These are phyloP conservation scores for Drosophila kohkoa DNA, from an alignment of 1,140 invertebrate species.

Conservation along the genomic window DNA sequence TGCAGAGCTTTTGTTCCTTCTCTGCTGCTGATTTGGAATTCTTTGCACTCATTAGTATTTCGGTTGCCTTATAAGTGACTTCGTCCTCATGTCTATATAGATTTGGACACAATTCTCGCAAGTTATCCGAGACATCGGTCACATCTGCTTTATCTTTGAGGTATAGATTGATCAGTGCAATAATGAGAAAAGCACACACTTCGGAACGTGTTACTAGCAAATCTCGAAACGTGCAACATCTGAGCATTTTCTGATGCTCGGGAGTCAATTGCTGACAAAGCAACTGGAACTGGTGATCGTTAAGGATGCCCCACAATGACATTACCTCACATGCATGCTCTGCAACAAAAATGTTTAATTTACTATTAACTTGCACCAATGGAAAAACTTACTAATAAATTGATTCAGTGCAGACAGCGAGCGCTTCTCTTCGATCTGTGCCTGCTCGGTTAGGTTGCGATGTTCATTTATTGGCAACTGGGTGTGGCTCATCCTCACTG, in stretches of 20 bases:
- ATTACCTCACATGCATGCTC: conserved; percentile 94
- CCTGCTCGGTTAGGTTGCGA: conserved; percentile 84
- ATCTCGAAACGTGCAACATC: conserved; percentile 90
- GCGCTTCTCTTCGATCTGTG: conserved; percentile 88
- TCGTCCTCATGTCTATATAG: conserved; percentile 98
- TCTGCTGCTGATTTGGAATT: conserved; percentile 88
- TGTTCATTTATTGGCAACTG: conserved; percentile 65
- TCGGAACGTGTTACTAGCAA: conserved; percentile 94
- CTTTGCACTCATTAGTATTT: conserved; percentile 93
- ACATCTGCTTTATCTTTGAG: conserved; percentile 97
- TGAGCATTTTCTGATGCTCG: conserved; percentile 87
- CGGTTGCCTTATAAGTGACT: conserved; percentile 96
- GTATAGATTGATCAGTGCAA: conserved; percentile 93
- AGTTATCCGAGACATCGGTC: conserved; percentile 93
- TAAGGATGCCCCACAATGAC: conserved; percentile 96
- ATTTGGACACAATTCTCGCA: conserved; percentile 97
- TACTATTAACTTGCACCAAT: neutral
- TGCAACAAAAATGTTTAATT: conserved; percentile 52
- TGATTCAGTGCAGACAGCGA: conserved; percentile 92
- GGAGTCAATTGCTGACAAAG: conserved; percentile 89
- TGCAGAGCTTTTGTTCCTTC: conserved; percentile 90
- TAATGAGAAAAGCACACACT: conserved; percentile 91
- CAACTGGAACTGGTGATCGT: conserved; percentile 96
- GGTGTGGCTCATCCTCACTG: conserved; percentile 51
- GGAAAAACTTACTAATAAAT: conserved; percentile 87